Conservation (phyloP, 1,140 invertebrate genomes). For the Leptonema lineaticorne region DNA sequence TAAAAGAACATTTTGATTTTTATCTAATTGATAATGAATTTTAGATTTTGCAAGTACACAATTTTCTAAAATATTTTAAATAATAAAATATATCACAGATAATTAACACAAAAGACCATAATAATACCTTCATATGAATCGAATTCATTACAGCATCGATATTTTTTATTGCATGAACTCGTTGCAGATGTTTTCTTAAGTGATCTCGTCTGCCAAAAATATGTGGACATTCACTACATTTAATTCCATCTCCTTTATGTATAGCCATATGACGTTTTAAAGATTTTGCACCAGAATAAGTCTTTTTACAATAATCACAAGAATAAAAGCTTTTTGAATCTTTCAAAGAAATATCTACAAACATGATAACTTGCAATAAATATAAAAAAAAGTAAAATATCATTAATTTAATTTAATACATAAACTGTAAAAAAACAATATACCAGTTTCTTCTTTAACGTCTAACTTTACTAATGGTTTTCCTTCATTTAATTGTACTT, state of each 20-base stretch:
- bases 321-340: constrained; percentile 21
- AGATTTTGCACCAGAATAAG: constrained; percentile 47
- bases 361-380: neutral
- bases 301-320: constrained; percentile 47
- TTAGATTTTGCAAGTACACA: neutral
- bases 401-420: neutral
- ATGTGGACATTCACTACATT: constrained; percentile 50
- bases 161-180: neutral
- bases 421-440: neutral
- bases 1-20: neutral
- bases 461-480: neutral
- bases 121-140: constrained; percentile 21
- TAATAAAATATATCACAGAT: neutral
- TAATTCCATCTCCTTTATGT: constrained; percentile 48
- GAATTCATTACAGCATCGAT: neutral
- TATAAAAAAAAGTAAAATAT: neutral
- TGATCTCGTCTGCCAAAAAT: constrained; percentile 51
- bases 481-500: constrained; percentile 10
- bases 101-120: too few species aligned
- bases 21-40: too few species aligned
- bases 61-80: neutral
- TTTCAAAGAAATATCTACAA: neutral
- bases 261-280: constrained; percentile 47
- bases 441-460: neutral
- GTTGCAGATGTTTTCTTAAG: constrained; percentile 36